Conservation (phyloP, 2,113 vertebrate genomes). For the Silurus asotus region DNA sequence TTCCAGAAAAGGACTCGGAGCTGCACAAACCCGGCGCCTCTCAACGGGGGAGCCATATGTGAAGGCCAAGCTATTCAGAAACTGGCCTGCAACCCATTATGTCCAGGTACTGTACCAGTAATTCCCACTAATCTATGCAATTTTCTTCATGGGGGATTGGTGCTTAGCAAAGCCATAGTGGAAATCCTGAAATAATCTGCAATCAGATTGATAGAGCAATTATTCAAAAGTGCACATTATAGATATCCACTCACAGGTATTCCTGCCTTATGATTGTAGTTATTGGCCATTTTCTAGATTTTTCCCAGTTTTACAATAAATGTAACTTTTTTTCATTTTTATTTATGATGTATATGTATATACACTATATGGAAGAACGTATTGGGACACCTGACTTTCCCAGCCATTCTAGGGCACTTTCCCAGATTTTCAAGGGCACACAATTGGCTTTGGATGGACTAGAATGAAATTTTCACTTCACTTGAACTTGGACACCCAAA, state of each 20-base stretch:
- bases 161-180: neutral
- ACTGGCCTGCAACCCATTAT: slow-evolving; percentile 83
- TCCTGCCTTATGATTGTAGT: neutral
- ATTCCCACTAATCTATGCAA: slow-evolving; percentile 41
- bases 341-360: too few relatives aligned
- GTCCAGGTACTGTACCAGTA: slow-evolving; percentile 75
- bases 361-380: too few relatives aligned
- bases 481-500: too few relatives aligned
- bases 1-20: slow-evolving; percentile 85
- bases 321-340: too few relatives aligned
- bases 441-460: too few relatives aligned
- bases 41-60: slow-evolving; percentile 87
- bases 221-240: too few relatives aligned
- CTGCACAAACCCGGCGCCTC: slow-evolving; percentile 86
- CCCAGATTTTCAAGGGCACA: too few relatives aligned
- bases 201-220: neutral
- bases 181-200: neutral
- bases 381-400: too few relatives aligned
- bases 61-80: slow-evolving; percentile 86
- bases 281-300: neutral
- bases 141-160: neutral
- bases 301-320: too few relatives aligned
- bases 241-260: neutral
- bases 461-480: too few relatives aligned
- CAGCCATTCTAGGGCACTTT: too few relatives aligned